Conservation (phyloP, 1,140 invertebrate species). For the Steinernema khuongi region DNA sequence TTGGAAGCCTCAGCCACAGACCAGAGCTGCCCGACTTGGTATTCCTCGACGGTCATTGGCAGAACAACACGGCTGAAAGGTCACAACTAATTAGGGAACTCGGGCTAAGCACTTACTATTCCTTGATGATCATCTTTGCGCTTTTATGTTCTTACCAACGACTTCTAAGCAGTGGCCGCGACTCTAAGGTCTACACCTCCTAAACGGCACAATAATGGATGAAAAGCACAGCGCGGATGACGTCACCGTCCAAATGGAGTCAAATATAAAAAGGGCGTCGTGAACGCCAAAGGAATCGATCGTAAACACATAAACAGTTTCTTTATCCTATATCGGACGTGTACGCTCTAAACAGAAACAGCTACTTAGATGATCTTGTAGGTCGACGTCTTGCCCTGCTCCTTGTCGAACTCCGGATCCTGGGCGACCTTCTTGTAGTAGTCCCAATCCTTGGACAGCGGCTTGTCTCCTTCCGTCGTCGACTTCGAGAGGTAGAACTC, state of each 20-base stretch:
- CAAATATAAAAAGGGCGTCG: neutral
- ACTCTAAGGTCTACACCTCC: neutral
- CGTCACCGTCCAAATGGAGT: neutral
- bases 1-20: constrained; percentile 97
- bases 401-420: constrained; percentile 54
- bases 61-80: constrained; percentile 55
- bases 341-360: neutral
- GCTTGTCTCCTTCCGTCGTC: constrained; percentile 49
- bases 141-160: neutral
- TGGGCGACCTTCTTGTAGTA: constrained; percentile 55
- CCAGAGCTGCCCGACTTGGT: constrained; percentile 76
- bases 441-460: constrained; percentile 56
- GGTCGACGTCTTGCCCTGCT: constrained; percentile 46
- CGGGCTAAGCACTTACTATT: constrained; percentile 47
- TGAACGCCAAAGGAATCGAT: neutral
- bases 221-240: neutral
- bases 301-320: neutral
- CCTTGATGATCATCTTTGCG: constrained; percentile 51
- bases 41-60: constrained; percentile 57
- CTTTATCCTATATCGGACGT: constrained; percentile 3
- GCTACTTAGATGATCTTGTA: constrained; percentile 22
- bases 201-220: neutral
- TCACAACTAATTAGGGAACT: neutral
- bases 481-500: constrained; percentile 44
- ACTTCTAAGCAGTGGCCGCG: neutral